Evolutionary conservation across 2,113 vertebrate species (phyloP).

Genomic region (Macrotis lagotis): DNA sequence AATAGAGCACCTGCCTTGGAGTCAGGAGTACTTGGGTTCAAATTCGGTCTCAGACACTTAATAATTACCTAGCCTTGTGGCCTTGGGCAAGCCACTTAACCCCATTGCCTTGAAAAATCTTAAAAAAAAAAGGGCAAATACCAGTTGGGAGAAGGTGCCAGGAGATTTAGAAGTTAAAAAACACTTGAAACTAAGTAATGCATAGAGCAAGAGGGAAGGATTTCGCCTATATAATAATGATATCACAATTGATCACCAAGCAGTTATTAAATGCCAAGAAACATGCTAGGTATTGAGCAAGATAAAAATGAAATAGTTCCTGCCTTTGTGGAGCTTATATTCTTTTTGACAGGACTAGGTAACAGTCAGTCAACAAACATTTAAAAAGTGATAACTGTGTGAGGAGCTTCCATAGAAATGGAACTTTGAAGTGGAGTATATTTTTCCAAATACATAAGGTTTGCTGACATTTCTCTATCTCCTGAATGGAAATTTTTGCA

Average conservation of each 20-base stretch:
- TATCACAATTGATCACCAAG: background rate
- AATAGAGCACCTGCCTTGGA: no score
- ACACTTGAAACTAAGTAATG: background rate
- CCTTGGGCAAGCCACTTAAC: no score
- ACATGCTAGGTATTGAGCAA: background rate
- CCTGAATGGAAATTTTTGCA: conserved; percentile 1
- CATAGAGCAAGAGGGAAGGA: background rate
- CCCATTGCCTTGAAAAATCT: no score
- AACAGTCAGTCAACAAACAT: background rate
- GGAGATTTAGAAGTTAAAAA: accelerated
- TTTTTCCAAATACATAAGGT: background rate
- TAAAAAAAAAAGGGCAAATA: background rate
- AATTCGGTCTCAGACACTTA: no score
- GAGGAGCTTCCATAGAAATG: background rate
- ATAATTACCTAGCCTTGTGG: no score
- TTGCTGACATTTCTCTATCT: conserved; percentile 14
- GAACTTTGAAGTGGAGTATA: background rate
- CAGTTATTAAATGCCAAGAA: background rate
- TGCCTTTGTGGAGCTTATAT: background rate
- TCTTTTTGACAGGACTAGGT: background rate
- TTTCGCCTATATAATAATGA: background rate
- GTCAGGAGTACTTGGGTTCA: no score
- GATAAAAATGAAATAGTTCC: background rate
- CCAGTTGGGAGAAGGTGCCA: background rate
- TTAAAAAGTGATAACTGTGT: background rate